Evolutionary conservation across 2,888 invertebrate genomes (phyloP), one percentile per base, ranked within the genome.

Genomic region (Acrobeloides nanus): DNA sequence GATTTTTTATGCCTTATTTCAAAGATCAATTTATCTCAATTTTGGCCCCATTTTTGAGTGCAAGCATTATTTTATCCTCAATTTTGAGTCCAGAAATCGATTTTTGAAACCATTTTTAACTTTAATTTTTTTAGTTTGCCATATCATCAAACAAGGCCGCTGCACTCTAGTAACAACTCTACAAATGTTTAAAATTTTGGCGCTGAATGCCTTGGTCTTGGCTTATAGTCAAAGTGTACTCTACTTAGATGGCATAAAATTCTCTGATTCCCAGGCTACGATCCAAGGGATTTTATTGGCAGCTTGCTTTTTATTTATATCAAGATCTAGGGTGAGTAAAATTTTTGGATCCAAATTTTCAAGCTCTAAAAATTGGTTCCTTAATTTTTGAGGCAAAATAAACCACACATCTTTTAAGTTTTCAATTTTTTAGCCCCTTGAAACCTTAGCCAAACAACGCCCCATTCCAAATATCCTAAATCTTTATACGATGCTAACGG

Each of bases 101-200:
- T n/a, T 48, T 10, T 46, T 20, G 12, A 8, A 45, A 45, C 26
- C 26, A 4, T 25, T 17, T 1, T 17, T 3, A 2, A 31, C 32
- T 31, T 42, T 18, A n/a, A n/a, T 38, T 21, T 3, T 80, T 81
- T 44, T 80, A 92, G 93, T 97, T 72, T 95, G 92, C 74, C 92
- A 97, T 78, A 88, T 99, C 55, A 93, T 99, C 72, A 97, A 97
- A 75, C 97, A 99, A 80, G 97, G 97, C 1, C 84, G 97, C 20
- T 99, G 97, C 75, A 99, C 97, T 0, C 79, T 99, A 51, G 97
- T 99, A 18, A 99, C 97, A 0, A 99, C 97, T 0, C 80, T 99
- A 51, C 97, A 99, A 77, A 99, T 99, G 97, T 99, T 99, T 79
- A 99, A 99, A 80, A 99, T 99, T 66, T 79, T 99, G 47, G 97